Conservation (phyloP, 2,113 vertebrate genomes). For the Aegypius monachus region DNA sequence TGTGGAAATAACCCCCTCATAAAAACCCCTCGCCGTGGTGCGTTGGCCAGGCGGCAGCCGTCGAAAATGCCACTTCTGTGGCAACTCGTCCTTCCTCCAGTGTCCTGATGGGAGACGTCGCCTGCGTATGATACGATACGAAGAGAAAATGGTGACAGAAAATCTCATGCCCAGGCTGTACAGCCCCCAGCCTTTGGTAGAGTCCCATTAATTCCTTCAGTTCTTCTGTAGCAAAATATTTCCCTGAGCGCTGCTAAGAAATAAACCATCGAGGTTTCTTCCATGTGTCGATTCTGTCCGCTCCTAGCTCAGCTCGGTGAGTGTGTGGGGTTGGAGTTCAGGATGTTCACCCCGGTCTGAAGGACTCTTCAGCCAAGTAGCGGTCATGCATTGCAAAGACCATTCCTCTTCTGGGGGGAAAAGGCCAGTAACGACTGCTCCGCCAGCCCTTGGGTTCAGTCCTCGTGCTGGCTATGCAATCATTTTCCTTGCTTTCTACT, state of each 20-base stretch:
- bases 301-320: accelerated
- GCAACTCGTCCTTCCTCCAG: not conserved
- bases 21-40: accelerated
- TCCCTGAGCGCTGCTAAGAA: not conserved
- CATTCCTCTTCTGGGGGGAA: not conserved
- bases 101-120: not conserved
- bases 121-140: accelerated
- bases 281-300: accelerated
- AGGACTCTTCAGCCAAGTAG: not conserved
- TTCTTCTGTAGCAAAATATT: not conserved
- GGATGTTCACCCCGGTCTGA: not conserved
- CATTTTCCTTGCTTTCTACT: not conserved
- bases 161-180: not conserved
- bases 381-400: accelerated
- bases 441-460: not conserved
- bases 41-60: accelerated
- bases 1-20: not conserved
- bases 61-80: accelerated
- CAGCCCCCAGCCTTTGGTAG: not conserved
- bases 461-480: not conserved
- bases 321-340: not conserved
- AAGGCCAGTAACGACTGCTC: not conserved
- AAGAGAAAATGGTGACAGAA: accelerated
- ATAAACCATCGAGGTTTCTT: accelerated
- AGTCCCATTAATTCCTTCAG: not conserved